Evolutionary conservation across 2,113 vertebrate species (phyloP).

Genomic region (Lasiurus borealis): DNA sequence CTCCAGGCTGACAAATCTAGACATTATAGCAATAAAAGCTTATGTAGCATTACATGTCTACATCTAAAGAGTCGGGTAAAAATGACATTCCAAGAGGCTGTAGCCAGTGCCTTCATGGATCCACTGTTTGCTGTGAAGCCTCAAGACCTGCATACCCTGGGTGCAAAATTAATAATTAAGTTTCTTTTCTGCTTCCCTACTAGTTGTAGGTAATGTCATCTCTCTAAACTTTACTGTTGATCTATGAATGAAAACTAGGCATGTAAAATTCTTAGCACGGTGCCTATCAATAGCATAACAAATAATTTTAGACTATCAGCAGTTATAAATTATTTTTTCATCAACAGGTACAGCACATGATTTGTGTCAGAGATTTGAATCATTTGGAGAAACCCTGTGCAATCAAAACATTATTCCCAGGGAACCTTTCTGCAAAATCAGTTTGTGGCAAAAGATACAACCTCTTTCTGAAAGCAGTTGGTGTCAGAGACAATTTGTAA

Average conservation of each 20-base stretch:
- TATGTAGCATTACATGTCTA: background rate
- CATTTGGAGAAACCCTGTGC: background rate
- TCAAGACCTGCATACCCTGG: background rate
- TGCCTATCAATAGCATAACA: background rate
- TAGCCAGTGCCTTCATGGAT: background rate
- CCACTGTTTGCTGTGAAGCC: background rate
- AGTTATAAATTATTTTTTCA: conserved; percentile 35
- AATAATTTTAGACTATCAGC: conserved; percentile 1
- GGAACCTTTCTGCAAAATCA: conserved; percentile 33
- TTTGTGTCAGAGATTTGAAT: conserved; percentile 46
- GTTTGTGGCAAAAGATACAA: background rate
- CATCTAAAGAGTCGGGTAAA: background rate
- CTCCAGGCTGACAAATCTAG: background rate
- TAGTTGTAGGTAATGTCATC: background rate
- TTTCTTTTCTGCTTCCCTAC: background rate
- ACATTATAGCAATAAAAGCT: background rate
- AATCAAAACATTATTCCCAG: background rate
- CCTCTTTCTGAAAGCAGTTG: conserved; percentile 58
- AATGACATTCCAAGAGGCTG: background rate
- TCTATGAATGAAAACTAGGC: background rate
- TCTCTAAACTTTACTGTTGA: background rate
- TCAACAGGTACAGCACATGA: background rate
- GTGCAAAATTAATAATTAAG: background rate
- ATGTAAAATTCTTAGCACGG: background rate
- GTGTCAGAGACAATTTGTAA: conserved; percentile 20